Evolutionary conservation across 2,888 invertebrate species (phyloP).

Genomic region (Laothoe populi): DNA sequence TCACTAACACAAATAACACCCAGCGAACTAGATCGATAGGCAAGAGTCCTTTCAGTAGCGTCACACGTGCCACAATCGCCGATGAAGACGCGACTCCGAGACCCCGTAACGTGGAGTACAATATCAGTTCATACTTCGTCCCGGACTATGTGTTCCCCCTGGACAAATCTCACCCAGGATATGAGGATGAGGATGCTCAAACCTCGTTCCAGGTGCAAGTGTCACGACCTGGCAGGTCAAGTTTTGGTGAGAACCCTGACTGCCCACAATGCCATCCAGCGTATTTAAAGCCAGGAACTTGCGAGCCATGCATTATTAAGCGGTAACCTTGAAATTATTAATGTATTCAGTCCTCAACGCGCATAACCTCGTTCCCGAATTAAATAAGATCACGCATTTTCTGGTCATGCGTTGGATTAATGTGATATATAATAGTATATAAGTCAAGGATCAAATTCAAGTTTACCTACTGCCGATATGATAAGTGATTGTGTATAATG

Average conservation of each 20-base stretch:
- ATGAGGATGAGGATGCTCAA: constrained; percentile 80
- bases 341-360: neutral
- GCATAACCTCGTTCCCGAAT: neutral
- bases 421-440: neutral
- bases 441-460: neutral
- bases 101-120: constrained; percentile 76
- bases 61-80: constrained; percentile 62
- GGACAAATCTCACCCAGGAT: constrained; percentile 85
- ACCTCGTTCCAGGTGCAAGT: constrained; percentile 86
- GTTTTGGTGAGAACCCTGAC: constrained; percentile 85
- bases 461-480: neutral
- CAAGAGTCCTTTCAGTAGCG: constrained; percentile 64
- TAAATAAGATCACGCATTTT: neutral
- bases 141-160: constrained; percentile 86
- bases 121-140: constrained; percentile 85
- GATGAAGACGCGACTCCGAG: constrained; percentile 51
- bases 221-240: constrained; percentile 69
- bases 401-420: constrained; percentile 2
- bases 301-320: constrained; percentile 86
- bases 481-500: too few relatives aligned
- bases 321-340: constrained; percentile 58
- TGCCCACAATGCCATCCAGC: constrained; percentile 88
- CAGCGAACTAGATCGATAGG: constrained; percentile 53
- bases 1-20: constrained; percentile 50
- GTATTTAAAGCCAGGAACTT: constrained; percentile 86